Percentiles rank a stretch among this genome's conserved stretches.
Conservation (phyloP, 1,140 invertebrate genomes). For the Pollicipes pollicipes region DNA sequence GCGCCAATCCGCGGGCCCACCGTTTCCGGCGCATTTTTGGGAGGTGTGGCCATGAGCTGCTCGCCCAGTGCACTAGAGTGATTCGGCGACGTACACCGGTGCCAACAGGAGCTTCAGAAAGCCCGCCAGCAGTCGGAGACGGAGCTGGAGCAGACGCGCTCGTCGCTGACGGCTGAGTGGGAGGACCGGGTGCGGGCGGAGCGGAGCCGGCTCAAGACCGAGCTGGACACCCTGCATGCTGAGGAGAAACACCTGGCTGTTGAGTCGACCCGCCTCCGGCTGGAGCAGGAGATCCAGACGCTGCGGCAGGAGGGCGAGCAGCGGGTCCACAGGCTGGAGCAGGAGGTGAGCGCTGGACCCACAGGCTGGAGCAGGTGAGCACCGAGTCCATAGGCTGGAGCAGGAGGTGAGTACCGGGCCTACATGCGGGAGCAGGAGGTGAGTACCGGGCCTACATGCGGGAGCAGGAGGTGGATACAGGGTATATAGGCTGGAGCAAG, state of each 20-base stretch:
- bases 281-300: slow-evolving; percentile 23
- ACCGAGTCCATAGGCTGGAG: too few relatives aligned
- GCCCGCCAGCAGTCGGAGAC: not conserved
- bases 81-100: too few relatives aligned
- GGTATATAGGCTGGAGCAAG: too few relatives aligned
- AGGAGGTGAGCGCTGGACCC: not conserved
- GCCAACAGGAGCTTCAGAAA: slow-evolving; percentile 9
- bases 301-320: slow-evolving; percentile 24
- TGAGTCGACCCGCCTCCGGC: slow-evolving; percentile 27
- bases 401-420: too few relatives aligned
- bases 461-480: too few relatives aligned
- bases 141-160: not conserved
- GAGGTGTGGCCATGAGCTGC: too few relatives aligned
- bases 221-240: slow-evolving; percentile 37
- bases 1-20: too few relatives aligned
- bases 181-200: slow-evolving; percentile 29
- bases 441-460: too few relatives aligned
- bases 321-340: not conserved
- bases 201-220: slow-evolving; percentile 35
- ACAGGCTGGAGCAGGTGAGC: not conserved
- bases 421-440: too few relatives aligned
- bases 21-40: too few relatives aligned
- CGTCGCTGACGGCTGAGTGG: slow-evolving; percentile 22
- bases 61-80: too few relatives aligned
- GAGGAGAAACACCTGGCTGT: slow-evolving; percentile 36